phyloP scores from a whole-genome alignment of 2,113 vertebrate species.

The Nibea coibor region DNA sequence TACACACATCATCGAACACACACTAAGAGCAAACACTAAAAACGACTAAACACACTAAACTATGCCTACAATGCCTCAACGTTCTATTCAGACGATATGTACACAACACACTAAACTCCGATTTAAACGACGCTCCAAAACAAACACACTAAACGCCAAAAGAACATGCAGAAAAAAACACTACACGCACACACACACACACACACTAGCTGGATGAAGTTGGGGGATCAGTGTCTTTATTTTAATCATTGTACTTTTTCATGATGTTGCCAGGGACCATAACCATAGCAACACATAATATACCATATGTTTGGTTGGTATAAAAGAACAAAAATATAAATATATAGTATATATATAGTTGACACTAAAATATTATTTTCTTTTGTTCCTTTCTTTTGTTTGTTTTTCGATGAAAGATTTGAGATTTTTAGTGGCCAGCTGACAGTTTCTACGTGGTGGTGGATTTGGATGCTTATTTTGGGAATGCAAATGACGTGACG shows the following conservation, averaged over 20 bases:
- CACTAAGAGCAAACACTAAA: conserved; percentile 55
- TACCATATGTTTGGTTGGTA: conserved; percentile 65
- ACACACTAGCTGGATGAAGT: conserved; percentile 66
- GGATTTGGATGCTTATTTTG: conserved; percentile 73
- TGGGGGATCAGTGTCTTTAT: conserved; percentile 74
- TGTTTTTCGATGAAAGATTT: conserved; percentile 49
- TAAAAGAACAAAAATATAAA: conserved; percentile 79
- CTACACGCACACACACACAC: background rate
- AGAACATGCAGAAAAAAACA: conserved; percentile 9
- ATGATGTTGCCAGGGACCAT: conserved; percentile 73
- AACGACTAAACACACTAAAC: conserved; percentile 58
- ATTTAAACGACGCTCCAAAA: conserved; percentile 22
- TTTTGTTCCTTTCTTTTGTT: background rate
- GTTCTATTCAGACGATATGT: conserved; percentile 13
- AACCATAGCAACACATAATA: conserved; percentile 64
- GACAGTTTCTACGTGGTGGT: conserved; percentile 64
- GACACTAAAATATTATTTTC: conserved; percentile 70
- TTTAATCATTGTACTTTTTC: conserved; percentile 67
- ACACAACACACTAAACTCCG: conserved; percentile 5
- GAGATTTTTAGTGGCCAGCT: conserved; percentile 58
- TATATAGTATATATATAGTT: conserved; percentile 81
- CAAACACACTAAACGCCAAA: conserved; percentile 25
- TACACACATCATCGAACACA: conserved; percentile 21
- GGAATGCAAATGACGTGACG: conserved; percentile 62
- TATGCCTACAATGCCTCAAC: conserved; percentile 39